Base-by-base conservation (phyloP, 2,113 vertebrate genomes). In the Enhydra lutris region DNA sequence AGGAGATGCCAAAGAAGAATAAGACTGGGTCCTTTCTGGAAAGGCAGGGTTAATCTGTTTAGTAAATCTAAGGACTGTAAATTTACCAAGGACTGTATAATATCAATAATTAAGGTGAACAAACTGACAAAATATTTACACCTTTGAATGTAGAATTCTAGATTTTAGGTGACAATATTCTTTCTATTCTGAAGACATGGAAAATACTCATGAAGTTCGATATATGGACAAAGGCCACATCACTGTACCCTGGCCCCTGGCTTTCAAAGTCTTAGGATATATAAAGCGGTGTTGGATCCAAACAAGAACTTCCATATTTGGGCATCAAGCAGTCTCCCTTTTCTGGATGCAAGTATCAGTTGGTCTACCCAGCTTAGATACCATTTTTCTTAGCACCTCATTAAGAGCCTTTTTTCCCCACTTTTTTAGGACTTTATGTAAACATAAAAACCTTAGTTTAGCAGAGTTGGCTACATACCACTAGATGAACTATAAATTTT, bases 361-460 rank as follows among this genome's bases (percentile, higher is more conserved):
- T 55, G 23, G 17, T 36, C 3, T 86, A 39, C 5, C 17, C 20
- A 71, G 52, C 81, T 95, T 21, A 89, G 63, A 50, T 63, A 6
- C 1, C 12, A 59, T 78, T 89, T 93, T 88, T 45, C 45, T 80
- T 90, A 45, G 7, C 29, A 26, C 24, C 84, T 52, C 24, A 55
- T 81, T 52, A 34, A 91, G 39, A 52, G 1, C 81, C 9, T 73
- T 88, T 94, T 93, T 20, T 7, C 20, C 20, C 31, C 76, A 65
- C 65, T 93, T 39, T 63, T 67, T 94, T 94, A 59, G 9, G 39
- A 52, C 29, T 84, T 84, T 65, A 45, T 85, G 34, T 73, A 71
- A 97, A 93, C 8, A 65, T 78, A 29, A 84, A 84, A 94, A 14
- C 31, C 55, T 88, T 91, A 52, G 24, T 74, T 97, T 69, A 93